These are phyloP conservation scores for Gallinago stenura DNA, from an alignment of 2,797 vertebrate genomes.

Conservation along the genomic window DNA sequence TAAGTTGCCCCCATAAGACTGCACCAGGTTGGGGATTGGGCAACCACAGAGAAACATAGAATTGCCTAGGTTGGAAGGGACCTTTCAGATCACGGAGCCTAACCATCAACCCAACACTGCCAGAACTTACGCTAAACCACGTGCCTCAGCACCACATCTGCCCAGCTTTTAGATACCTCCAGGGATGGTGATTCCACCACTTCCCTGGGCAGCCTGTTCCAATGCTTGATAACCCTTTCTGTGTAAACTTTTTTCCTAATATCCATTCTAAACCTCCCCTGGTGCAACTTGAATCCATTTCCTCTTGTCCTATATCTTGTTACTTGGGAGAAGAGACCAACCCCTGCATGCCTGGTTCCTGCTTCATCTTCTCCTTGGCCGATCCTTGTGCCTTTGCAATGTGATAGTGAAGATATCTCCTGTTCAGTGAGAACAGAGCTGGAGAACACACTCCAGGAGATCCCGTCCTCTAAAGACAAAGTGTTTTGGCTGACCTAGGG, in stretches of 20 bases:
- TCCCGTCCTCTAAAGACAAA: not conserved
- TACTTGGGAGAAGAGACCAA: not conserved
- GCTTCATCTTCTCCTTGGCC: not conserved
- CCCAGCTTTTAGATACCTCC: not conserved
- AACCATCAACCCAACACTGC: not conserved
- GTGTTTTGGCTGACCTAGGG: not conserved
- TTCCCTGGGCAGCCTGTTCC: not conserved
- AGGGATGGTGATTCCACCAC: not conserved
- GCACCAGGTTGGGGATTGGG: not conserved
- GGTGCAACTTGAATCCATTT: not conserved
- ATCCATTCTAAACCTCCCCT: not conserved
- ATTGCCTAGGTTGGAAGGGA: not conserved
- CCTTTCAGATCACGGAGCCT: not conserved
- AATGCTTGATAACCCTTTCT: not conserved
- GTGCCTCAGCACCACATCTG: not conserved
- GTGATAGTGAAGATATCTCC: not conserved
- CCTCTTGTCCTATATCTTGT: not conserved
- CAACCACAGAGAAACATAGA: not conserved
- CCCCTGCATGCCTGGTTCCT: not conserved
- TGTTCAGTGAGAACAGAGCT: not conserved
- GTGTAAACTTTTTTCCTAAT: not conserved
- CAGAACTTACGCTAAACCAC: not conserved
- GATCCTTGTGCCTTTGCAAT: not conserved
- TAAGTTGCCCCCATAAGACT: fast-evolving
- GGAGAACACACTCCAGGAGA: not conserved